Evolutionary conservation across 2,797 vertebrate genomes (phyloP).

Genomic region (Urosaurus nigricauda): DNA sequence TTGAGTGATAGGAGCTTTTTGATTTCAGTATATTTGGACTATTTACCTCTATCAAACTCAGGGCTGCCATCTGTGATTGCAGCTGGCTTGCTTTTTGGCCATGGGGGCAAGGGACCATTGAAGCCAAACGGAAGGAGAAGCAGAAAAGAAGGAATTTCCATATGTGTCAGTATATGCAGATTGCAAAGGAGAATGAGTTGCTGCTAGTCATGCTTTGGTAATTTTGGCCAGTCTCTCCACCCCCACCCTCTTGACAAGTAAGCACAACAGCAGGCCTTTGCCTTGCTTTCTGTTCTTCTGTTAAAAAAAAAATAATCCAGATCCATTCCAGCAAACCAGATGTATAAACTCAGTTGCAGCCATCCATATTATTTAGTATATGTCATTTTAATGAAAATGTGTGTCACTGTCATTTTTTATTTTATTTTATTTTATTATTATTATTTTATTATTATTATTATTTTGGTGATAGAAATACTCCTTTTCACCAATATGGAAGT

Average conservation of each 20-base stretch:
- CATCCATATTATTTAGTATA: neutral
- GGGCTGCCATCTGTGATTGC: neutral
- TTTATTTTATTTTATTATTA: too few relatives aligned
- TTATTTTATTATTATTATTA: too few relatives aligned
- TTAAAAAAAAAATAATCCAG: neutral
- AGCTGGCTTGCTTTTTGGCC: neutral
- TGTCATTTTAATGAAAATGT: neutral
- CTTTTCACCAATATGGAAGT: neutral
- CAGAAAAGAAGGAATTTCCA: neutral
- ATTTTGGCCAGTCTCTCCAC: neutral
- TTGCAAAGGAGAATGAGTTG: neutral
- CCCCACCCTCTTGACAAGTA: too few relatives aligned
- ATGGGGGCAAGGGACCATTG: neutral
- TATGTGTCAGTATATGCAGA: neutral
- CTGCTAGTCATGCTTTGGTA: neutral
- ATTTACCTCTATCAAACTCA: neutral
- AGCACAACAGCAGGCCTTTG: neutral
- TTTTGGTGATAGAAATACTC: neutral
- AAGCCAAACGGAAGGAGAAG: too few relatives aligned
- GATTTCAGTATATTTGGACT: neutral
- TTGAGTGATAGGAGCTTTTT: neutral
- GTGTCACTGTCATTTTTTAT: too few relatives aligned
- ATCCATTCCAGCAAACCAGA: neutral
- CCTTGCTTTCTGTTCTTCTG: neutral
- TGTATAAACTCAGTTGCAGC: neutral